These are phyloP conservation scores for Tychaedon coryphoeus DNA, from an alignment of 2,113 vertebrate species.

Conservation along the genomic window DNA sequence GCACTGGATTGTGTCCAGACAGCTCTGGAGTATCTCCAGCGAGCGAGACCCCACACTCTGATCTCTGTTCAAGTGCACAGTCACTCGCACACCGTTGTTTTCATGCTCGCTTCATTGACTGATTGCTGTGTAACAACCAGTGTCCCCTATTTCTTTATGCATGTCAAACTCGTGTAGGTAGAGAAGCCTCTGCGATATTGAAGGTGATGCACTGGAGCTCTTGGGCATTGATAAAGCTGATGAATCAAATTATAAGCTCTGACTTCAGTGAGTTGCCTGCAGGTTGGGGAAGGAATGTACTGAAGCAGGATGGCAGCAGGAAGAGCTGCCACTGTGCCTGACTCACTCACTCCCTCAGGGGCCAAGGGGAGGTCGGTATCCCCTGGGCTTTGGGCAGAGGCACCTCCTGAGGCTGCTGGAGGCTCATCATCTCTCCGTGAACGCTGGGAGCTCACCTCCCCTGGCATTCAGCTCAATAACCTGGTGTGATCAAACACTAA, in stretches of 20 bases:
- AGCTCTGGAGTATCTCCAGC: background rate
- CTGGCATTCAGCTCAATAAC: background rate
- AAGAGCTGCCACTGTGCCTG: background rate
- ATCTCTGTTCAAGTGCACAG: background rate
- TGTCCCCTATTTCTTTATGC: background rate
- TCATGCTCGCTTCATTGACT: background rate
- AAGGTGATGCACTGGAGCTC: background rate
- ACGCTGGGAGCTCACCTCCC: background rate
- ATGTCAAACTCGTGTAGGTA: accelerated
- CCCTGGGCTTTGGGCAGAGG: background rate
- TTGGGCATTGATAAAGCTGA: background rate
- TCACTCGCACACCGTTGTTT: background rate
- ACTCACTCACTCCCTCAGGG: background rate
- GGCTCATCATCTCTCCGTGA: background rate
- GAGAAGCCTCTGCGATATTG: background rate
- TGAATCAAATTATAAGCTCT: background rate
- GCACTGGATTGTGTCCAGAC: background rate
- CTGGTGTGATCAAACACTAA: background rate
- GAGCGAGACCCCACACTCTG: background rate
- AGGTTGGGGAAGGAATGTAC: background rate
- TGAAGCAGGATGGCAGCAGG: background rate
- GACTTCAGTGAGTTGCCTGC: background rate
- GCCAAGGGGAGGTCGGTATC: background rate
- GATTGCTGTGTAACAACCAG: background rate
- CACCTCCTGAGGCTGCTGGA: background rate